Base-by-base conservation (phyloP, 2,113 vertebrate genomes). In the Calyptommatus sinebrachiatus region DNA sequence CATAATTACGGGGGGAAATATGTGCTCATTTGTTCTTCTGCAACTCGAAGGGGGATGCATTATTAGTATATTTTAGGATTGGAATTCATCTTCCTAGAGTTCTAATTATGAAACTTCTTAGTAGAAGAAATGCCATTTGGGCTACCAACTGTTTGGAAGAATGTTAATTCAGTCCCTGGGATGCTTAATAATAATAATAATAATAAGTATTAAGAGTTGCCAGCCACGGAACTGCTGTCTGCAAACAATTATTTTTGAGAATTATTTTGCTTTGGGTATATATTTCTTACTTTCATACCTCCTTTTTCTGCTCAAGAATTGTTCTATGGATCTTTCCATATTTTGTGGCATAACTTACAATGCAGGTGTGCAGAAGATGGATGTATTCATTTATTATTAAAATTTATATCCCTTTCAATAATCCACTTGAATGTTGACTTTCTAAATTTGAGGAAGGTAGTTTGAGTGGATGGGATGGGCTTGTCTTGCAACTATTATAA, bases 21-120 rank as follows among this genome's bases (percentile, higher is more conserved):
- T 81, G 73, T 69, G 79, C 79, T 76, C 53, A 28, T 81, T 81
- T 76, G 70, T 81, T 81, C 73, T 81, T 70, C 29, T 10, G 65
- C 79, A 68, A 62, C 79, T 62, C 73, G 4, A 76, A 73, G 16
- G 79, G 79, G 79, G 79, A 35, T 50, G 41, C 67, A 76, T 81
- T 81, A 76, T 70, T 75, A 76, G 79, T 62, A 62, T 75, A 62
- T 81, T 53, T 75, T 69, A 7, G 26, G 41, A 57, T 26, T 60
- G 26, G 79, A 81, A 81, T 81, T 81, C 76, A 81, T 81, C 73
- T 76, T 81, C 79, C 76, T 75, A 60, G 21, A 75, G 57, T 69
- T 81, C 79, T 81, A 81, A 81, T 81, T 81, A 81, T 81, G 79
- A 66, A 75, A 70, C 66, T 81, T 75, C 73, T 76, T 81, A 75